Evolutionary conservation across 1,140 invertebrate species (phyloP), one percentile per base, ranked within the genome.

Genomic region (Drosophila watanabei): DNA sequence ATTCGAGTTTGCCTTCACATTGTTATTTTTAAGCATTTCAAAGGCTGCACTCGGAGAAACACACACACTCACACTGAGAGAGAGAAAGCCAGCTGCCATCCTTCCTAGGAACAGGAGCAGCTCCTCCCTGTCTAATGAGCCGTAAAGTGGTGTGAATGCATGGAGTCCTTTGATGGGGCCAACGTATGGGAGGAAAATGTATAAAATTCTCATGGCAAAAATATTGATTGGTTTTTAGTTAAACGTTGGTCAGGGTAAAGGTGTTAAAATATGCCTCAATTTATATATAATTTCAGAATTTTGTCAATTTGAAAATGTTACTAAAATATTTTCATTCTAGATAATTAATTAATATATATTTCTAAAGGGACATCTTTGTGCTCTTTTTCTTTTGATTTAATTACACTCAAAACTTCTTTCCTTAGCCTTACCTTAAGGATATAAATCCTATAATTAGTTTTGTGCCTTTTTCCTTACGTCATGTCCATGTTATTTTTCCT

Each of bases 1-100:
- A 86, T 59, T 89, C 80, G 82, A 79, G 69, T 43, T 57, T 83
- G 75, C 49, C 66, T 61, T 62, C 56, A 65, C 33, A 61, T 77
- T 68, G 52, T 75, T 88, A 89, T 88, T 89, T 88, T 88, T 90
- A 88, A 90, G 77, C 81, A 79, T 82, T 85, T 79, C 82, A 82
- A 82, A 85, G 85, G 63, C 75, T 62, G 56, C 64, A 60, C 51
- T 51, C 57, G 76, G 35, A 78, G 71, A 59, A 63, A 60, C 24
- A 48, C 20, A 24, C 52, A 37, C 18, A 37, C 20, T 35, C 8
- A 65, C 52, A 61, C 28, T 3, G 24, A 24, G 24, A 41, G 56
- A 45, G 18, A 20, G 18, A 45, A 45, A 45, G 43, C 43, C 51
- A 48, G 39, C 45, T 41, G 52, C n/a, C 45, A 37, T 69, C 46